Conservation (phyloP, 2,888 invertebrate genomes). For the Lymantria dispar region DNA sequence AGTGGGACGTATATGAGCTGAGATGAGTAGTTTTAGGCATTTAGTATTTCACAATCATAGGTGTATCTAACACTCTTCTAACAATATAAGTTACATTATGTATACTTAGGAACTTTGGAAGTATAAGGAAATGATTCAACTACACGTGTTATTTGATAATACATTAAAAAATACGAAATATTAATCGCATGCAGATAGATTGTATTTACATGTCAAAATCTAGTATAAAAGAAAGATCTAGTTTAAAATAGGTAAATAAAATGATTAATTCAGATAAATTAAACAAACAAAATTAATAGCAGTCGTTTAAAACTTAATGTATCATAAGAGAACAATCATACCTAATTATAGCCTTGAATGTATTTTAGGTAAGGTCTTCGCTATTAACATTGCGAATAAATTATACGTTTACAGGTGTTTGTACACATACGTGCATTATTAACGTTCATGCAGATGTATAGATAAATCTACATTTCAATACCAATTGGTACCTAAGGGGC, state of each 20-base stretch:
- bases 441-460: constrained; percentile 15
- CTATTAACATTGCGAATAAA: constrained; percentile 17
- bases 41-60: too few species aligned
- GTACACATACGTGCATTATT: constrained; percentile 8
- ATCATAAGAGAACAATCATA: constrained; percentile 20
- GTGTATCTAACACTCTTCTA: too few species aligned
- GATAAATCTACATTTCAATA: constrained; percentile 21
- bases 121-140: too few species aligned
- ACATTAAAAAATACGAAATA: too few species aligned
- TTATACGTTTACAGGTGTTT: constrained; percentile 15
- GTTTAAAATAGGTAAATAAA: not conserved
- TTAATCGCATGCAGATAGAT: not conserved
- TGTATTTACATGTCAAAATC: constrained; percentile 13
- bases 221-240: constrained; percentile 7
- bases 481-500: constrained; percentile 20
- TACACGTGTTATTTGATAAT: too few species aligned
- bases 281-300: constrained; percentile 4
- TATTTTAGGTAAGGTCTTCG: constrained; percentile 28
- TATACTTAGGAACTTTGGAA: too few species aligned
- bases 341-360: constrained; percentile 20
- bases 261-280: constrained; percentile 12
- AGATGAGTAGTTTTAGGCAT: too few species aligned
- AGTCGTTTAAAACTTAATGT: constrained; percentile 9
- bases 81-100: too few species aligned
- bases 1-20: too few species aligned